These are phyloP conservation scores for Clarias macrocephalus DNA, from an alignment of 2,113 vertebrate genomes.

Conservation along the genomic window DNA sequence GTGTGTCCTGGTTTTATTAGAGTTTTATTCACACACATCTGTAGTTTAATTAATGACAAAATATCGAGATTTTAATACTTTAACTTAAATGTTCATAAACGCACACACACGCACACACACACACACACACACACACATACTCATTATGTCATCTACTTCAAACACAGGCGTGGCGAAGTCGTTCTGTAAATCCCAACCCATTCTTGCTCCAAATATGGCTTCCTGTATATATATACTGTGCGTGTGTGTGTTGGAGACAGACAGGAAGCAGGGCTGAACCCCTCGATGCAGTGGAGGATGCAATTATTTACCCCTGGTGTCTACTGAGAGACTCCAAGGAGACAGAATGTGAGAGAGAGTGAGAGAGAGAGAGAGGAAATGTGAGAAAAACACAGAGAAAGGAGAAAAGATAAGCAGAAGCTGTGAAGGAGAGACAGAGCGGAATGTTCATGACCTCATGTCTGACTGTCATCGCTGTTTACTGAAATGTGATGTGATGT, in stretches of 20 bases:
- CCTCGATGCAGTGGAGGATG: conserved; percentile 13
- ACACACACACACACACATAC: background rate
- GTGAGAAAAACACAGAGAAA: background rate
- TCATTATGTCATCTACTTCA: background rate
- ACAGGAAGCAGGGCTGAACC: conserved; percentile 32
- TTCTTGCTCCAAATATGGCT: conserved; percentile 45
- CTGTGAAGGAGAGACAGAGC: background rate
- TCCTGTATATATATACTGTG: conserved; percentile 12
- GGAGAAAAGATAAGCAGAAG: background rate
- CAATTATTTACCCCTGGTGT: conserved; percentile 34
- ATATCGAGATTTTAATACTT: background rate
- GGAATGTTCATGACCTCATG: background rate
- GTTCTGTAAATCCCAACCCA: conserved; percentile 23
- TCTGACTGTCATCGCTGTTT: background rate
- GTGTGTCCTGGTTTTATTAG: background rate
- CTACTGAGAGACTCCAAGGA: background rate
- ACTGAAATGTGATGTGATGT: background rate
- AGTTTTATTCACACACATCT: background rate
- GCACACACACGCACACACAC: background rate
- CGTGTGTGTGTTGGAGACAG: conserved; percentile 7
- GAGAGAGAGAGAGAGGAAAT: background rate
- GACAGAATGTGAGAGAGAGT: background rate
- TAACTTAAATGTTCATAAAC: background rate
- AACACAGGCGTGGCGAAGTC: conserved; percentile 28
- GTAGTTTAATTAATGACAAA: background rate